Evolutionary conservation across 2,797 vertebrate species (phyloP), one percentile per base, ranked within the genome.

Genomic region (Smutsia gigantea): DNA sequence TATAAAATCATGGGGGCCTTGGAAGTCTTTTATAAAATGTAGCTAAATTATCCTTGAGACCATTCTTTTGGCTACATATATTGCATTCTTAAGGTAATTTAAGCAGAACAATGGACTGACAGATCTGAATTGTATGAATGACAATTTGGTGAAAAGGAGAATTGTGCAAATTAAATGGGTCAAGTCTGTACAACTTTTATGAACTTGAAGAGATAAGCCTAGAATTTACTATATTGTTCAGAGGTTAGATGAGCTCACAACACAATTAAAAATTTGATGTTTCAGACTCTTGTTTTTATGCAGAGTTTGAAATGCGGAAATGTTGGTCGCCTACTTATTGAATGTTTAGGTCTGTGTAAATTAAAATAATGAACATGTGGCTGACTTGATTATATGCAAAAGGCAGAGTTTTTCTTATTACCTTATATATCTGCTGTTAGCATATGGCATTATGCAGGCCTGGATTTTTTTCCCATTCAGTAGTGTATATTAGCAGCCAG

Each of bases 291-390:
- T 88, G 10, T 71, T 69, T 81, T 68, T 89, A 78, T 57, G 55
- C 31, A 69, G 29, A 90, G 72, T 85, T 89, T 84, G 86, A 87
- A 91, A 89, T 93, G 25, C 34, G 72, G 53, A 83, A 82, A 85
- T 59, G n/a, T 77, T 51, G 75, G 27, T 83, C 25, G 84, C 31
- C 61, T 59, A 90, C 93, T 97, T 97, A 77, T 37, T 86, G 3
- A 93, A 5, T 37, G 23, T 78, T 96, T 94, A 37, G 21, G 29
- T 84, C 51, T 91, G 3, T 64, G 19, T 87, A 27, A 12, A 46
- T 91, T 96, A 97, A 69, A 29, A 86, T 12, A 96, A 57, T 85
- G 57, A 83, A 1, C 1, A 61, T 90, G 31, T 96, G 79, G 7
- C 27, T 75, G 90, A 11, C 90, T 7, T 82, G n/a, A 85, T 89